A percentile compares a stretch with the other conserved stretches of the same genome.
phyloP scores from a whole-genome alignment of 2,888 invertebrate species.

The Morinoia aosen region DNA sequence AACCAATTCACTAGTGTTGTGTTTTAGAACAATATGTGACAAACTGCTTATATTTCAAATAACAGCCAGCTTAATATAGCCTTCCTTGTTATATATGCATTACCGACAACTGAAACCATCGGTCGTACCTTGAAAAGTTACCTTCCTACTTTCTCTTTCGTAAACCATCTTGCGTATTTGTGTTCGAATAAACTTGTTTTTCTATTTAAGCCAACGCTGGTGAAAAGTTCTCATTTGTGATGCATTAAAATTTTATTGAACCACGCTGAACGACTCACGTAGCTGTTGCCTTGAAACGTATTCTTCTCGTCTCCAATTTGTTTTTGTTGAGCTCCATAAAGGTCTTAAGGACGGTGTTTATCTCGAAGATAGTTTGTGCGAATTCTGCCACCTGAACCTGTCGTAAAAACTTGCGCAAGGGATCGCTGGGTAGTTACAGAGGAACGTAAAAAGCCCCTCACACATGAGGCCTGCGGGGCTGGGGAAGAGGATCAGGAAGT shows the following conservation, averaged over 20 bases:
- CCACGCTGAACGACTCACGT: neutral
- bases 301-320: neutral
- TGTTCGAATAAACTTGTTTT: neutral
- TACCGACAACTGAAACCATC: neutral
- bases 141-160: neutral
- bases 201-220: neutral
- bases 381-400: constrained; percentile 46
- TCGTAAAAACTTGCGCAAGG: constrained; percentile 39
- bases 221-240: neutral
- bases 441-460: constrained; percentile 17
- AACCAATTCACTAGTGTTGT: no score
- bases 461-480: constrained; percentile 28
- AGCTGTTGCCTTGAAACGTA: neutral
- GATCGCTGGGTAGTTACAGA: constrained; percentile 27
- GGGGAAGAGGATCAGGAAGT: neutral
- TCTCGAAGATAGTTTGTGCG: constrained; percentile 47
- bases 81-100: no score
- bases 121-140: neutral
- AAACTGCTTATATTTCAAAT: no score
- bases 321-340: neutral
- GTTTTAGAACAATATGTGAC: no score
- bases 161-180: neutral
- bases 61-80: no score
- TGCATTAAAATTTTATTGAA: neutral
- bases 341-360: constrained; percentile 39